Conservation (phyloP, 2,888 invertebrate genomes). For the Limnephilus marmoratus region DNA sequence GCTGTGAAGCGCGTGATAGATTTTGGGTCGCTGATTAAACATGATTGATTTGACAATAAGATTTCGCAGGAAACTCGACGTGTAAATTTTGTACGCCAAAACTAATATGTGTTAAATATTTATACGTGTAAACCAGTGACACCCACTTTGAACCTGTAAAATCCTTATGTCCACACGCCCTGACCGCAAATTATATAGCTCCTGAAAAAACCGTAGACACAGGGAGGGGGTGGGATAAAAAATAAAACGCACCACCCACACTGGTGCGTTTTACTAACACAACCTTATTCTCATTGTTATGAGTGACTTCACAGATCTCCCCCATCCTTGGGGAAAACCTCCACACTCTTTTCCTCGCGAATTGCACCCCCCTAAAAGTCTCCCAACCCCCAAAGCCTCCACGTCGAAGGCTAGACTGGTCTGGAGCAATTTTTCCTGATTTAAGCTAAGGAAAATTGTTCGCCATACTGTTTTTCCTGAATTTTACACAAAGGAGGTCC, state of each 20-base stretch:
- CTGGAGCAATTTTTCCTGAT: conserved; percentile 64
- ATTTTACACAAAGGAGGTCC: background rate
- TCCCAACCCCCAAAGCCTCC: conserved; percentile 4
- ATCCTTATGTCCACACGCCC: background rate
- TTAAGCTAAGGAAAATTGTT: conserved; percentile 55
- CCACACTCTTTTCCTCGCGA: conserved; percentile 42
- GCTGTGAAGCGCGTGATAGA: background rate
- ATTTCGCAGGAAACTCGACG: too few species aligned
- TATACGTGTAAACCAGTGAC: too few species aligned
- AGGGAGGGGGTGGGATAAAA: background rate
- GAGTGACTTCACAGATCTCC: conserved; percentile 56
- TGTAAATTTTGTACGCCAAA: too few species aligned
- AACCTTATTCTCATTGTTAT: conserved; percentile 57
- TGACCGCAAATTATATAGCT: background rate
- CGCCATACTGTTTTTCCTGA: background rate
- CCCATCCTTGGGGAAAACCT: conserved; percentile 23
- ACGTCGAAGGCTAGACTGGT: conserved; percentile 44
- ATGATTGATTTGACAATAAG: too few species aligned
- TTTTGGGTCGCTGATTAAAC: too few species aligned
- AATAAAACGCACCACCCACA: conserved; percentile 20
- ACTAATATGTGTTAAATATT: too few species aligned
- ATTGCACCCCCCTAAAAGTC: background rate
- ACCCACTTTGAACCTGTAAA: background rate
- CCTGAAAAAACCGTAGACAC: conserved; percentile 5
- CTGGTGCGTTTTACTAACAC: conserved; percentile 47